phyloP scores from a whole-genome alignment of 2,797 vertebrate species.

The Hoplostethus atlanticus region DNA sequence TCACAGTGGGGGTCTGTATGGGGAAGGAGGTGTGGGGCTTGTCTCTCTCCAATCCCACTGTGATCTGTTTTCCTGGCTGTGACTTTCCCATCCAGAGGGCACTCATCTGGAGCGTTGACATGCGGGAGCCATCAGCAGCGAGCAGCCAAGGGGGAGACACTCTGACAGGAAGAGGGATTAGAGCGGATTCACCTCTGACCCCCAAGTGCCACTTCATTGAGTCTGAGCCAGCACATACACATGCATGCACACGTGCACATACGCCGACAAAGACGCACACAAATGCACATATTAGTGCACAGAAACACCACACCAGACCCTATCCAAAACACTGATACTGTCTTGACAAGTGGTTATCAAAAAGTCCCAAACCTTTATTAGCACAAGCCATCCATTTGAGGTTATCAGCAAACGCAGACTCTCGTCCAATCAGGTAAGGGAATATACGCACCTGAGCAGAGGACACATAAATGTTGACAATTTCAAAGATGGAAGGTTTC shows the following conservation, averaged over 20 bases:
- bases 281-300: constrained; percentile 11
- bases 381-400: constrained; percentile 99
- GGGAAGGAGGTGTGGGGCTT: constrained; percentile 46
- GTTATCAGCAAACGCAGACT: constrained; percentile 97
- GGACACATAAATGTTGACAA: constrained; percentile 55
- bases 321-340: constrained; percentile 27
- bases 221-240: constrained; percentile 49
- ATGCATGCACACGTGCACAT: not conserved
- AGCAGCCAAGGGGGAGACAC: constrained; percentile 85
- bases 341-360: constrained; percentile 50
- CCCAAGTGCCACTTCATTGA: constrained; percentile 80
- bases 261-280: not conserved
- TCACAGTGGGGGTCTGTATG: constrained; percentile 48
- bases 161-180: constrained; percentile 88
- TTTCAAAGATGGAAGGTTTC: constrained; percentile 53
- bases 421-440: constrained; percentile 97
- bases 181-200: constrained; percentile 82
- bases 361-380: constrained; percentile 93
- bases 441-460: constrained; percentile 94
- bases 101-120: constrained; percentile 84
- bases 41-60: constrained; percentile 64
- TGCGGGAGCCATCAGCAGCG: constrained; percentile 82
- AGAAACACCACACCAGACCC: constrained; percentile 20
- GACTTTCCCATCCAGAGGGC: constrained; percentile 77
- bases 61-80: constrained; percentile 73